Evolutionary conservation across 2,888 invertebrate genomes (phyloP).

Genomic region (Xylocampa areola): DNA sequence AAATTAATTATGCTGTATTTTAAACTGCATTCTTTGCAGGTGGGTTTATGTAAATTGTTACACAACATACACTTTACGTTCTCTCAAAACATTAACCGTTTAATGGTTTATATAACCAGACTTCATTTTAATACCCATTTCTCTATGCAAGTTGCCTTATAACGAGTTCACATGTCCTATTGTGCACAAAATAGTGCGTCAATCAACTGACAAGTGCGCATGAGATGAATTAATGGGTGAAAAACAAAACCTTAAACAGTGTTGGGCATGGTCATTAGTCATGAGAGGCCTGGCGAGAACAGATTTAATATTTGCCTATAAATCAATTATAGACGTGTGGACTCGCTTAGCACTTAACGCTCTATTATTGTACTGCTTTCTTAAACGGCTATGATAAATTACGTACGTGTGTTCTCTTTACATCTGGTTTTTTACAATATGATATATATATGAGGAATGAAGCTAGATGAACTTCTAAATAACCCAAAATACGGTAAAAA

Average conservation of each 20-base stretch:
- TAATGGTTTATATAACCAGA: no score
- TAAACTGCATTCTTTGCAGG: conserved; percentile 37
- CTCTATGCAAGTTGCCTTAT: conserved; percentile 32
- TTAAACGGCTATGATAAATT: conserved; percentile 76
- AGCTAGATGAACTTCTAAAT: neutral
- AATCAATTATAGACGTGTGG: conserved; percentile 84
- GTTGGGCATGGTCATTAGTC: conserved; percentile 80
- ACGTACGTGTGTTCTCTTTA: conserved; percentile 55
- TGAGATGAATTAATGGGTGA: conserved; percentile 73
- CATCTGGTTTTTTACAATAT: conserved; percentile 33
- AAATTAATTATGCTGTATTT: conserved; percentile 59
- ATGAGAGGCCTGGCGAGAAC: conserved; percentile 81
- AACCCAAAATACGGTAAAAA: no score
- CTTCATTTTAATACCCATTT: conserved; percentile 27
- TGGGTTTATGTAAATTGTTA: conserved; percentile 17
- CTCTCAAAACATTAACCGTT: no score
- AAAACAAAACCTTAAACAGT: conserved; percentile 79
- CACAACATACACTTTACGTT: conserved; percentile 7
- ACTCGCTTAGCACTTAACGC: conserved; percentile 78
- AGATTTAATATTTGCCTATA: conserved; percentile 88
- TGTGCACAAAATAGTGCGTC: conserved; percentile 72
- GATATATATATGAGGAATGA: neutral
- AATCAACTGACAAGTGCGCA: conserved; percentile 75
- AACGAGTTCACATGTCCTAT: conserved; percentile 54
- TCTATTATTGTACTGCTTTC: conserved; percentile 78